phyloP scores from a whole-genome alignment of 2,888 invertebrate genomes.

The Drosophila cyrtoloma region DNA sequence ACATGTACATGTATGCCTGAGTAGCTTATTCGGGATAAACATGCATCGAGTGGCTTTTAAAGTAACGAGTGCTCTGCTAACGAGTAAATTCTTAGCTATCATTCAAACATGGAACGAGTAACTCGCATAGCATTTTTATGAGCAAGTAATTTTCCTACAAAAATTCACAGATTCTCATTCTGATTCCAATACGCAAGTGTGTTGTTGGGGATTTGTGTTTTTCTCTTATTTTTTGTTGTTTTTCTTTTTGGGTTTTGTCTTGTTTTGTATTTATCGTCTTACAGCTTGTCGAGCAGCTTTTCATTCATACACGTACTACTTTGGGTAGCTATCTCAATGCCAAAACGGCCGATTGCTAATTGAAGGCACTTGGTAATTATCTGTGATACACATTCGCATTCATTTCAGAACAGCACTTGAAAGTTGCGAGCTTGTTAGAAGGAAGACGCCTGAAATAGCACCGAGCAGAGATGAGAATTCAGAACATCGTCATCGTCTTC shows the following conservation, averaged over 20 bases:
- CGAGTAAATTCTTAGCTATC: not conserved
- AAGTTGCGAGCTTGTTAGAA: conserved; percentile 65
- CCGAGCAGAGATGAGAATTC: conserved; percentile 14
- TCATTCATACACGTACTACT: conserved; percentile 36
- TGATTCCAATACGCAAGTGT: conserved; percentile 7
- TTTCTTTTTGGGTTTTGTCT: not conserved
- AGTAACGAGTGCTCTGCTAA: not conserved
- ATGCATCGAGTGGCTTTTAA: not conserved
- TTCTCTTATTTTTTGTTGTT: not conserved
- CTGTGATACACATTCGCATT: conserved; percentile 57
- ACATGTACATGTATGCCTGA: not conserved
- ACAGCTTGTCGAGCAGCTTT: conserved; percentile 12
- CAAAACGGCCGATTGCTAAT: conserved; percentile 67
- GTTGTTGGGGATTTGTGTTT: not conserved
- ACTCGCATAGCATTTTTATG: not conserved
- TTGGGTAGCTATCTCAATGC: conserved; percentile 37
- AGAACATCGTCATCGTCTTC: conserved; percentile 24
- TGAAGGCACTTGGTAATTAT: conserved; percentile 79
- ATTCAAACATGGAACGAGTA: not conserved
- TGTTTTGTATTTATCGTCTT: not conserved
- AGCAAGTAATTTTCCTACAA: not conserved
- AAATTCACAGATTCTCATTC: not conserved
- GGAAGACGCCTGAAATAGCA: conserved; percentile 43
- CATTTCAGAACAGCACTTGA: conserved; percentile 63
- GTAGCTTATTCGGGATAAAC: not conserved